These are phyloP conservation scores for Scrobipalpa costella DNA, from an alignment of 2,888 invertebrate genomes.

Conservation along the genomic window DNA sequence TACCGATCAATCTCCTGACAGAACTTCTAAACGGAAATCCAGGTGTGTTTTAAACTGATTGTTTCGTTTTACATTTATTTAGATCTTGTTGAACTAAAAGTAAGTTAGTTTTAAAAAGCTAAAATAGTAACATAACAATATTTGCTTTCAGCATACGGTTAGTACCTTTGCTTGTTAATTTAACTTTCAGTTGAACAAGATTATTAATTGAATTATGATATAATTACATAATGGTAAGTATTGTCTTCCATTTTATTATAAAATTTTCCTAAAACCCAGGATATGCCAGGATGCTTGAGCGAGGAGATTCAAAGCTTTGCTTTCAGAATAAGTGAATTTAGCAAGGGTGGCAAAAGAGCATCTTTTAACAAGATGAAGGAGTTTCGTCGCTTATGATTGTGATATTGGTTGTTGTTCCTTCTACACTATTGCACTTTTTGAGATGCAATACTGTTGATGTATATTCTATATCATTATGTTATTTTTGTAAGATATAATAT, in stretches of 20 bases:
- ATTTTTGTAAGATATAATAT: not conserved
- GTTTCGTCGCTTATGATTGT: constrained; percentile 6
- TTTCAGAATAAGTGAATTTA: constrained; percentile 26
- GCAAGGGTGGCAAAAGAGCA: not conserved
- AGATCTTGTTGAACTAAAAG: constrained; percentile 27
- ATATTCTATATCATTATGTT: not conserved
- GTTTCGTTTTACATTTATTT: not conserved
- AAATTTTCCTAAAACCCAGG: constrained; percentile 48
- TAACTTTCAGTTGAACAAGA: constrained; percentile 32
- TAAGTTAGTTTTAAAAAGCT: not conserved
- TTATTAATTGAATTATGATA: constrained; percentile 2
- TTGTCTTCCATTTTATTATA: constrained; percentile 34
- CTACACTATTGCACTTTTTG: not conserved
- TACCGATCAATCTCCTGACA: constrained; percentile 54
- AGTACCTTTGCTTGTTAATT: not conserved
- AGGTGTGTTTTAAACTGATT: constrained; percentile 54
- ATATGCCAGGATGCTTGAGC: constrained; percentile 44
- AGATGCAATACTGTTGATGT: not conserved
- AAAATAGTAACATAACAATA: not conserved
- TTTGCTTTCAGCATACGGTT: constrained; percentile 24
- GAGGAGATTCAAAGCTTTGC: constrained; percentile 34
- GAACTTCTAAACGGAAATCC: constrained; percentile 64
- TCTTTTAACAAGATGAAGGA: constrained; percentile 21
- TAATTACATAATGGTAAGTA: constrained; percentile 31
- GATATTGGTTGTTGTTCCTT: not conserved